These are phyloP conservation scores for Halocynthia aurantium DNA, from an alignment of 23 tunicate species.

Conservation along the genomic window DNA sequence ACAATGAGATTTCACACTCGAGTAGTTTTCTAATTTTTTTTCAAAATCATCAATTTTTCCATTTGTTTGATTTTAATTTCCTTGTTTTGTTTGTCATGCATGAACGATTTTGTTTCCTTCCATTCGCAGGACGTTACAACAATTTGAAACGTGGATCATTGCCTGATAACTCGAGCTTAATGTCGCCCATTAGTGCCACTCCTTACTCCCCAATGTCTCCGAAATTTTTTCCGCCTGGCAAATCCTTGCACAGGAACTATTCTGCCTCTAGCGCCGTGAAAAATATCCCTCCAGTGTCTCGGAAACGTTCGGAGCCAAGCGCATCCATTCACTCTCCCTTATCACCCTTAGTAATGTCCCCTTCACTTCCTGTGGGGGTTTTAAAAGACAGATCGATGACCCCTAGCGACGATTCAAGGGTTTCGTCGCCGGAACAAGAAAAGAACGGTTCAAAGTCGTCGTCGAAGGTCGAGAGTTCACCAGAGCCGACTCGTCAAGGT, in stretches of 20 bases:
- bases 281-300: background rate
- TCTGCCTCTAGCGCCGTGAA: background rate
- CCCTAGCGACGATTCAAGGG: background rate
- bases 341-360: conserved; percentile 3
- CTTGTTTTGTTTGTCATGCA: conserved; percentile 1
- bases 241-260: background rate
- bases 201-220: conserved; percentile 6
- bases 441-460: too few species aligned
- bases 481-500: too few species aligned
- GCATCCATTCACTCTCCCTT: background rate
- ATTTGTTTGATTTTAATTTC: conserved; percentile 4
- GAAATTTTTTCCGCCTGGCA: background rate
- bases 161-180: background rate
- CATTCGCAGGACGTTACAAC: conserved; percentile 17
- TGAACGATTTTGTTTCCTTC: background rate
- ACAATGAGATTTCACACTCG: too few species aligned
- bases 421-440: too few species aligned
- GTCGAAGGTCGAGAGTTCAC: too few species aligned
- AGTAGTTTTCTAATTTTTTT: too few species aligned
- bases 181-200: conserved; percentile 23
- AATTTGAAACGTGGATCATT: conserved; percentile 15
- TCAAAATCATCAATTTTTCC: background rate
- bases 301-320: conserved; percentile 16
- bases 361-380: conserved; percentile 3
- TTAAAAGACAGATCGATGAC: background rate